Evolutionary conservation across 2,113 vertebrate species (phyloP).

Genomic region (Montifringilla adamsi): DNA sequence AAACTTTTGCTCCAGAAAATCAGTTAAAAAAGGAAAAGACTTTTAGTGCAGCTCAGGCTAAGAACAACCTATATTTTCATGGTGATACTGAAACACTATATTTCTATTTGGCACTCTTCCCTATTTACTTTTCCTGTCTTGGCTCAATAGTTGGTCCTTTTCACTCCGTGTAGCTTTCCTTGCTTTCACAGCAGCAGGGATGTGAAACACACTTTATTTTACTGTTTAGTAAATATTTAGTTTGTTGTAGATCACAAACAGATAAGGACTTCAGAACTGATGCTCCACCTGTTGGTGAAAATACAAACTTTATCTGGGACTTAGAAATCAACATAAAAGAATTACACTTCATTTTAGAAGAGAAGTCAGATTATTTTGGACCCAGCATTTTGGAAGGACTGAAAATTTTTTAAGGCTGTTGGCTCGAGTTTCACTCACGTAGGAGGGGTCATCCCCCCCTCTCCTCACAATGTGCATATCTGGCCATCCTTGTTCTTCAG

Average conservation of each 20-base stretch:
- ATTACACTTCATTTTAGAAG: neutral
- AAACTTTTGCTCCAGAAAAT: neutral
- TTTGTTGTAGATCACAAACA: neutral
- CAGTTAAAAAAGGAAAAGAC: neutral
- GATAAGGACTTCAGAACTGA: neutral
- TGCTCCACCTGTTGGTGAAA: constrained; percentile 28
- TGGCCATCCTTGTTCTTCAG: neutral
- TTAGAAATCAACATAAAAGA: neutral
- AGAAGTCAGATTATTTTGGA: neutral
- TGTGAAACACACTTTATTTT: neutral
- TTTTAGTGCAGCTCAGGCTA: neutral
- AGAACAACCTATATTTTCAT: neutral
- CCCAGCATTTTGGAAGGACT: neutral
- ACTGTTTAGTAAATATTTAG: neutral
- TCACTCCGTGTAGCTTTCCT: neutral
- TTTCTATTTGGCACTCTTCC: neutral
- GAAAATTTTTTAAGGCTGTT: neutral
- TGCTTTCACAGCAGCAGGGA: neutral
- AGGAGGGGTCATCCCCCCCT: neutral
- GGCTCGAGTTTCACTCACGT: accelerated
- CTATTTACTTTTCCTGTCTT: neutral
- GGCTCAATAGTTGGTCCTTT: neutral
- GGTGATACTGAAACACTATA: neutral
- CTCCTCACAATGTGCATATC: neutral
- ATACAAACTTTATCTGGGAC: neutral